Evolutionary conservation across 2,888 invertebrate genomes (phyloP), one percentile per base, ranked within the genome.

Genomic region (Amblyjoppa proteus): DNA sequence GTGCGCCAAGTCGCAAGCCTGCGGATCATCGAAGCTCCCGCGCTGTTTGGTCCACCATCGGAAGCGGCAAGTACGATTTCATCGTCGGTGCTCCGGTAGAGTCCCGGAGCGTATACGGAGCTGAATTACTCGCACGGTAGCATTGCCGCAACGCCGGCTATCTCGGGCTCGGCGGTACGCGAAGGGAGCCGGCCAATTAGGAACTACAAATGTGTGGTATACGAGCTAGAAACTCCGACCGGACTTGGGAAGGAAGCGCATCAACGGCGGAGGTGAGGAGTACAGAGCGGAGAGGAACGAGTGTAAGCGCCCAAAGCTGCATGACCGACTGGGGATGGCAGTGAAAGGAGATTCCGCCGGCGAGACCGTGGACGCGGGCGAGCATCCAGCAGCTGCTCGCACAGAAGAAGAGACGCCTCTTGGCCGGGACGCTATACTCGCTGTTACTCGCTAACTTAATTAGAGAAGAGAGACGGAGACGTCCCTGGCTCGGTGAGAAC

Each of bases 401-500:
- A 74, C 56, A 75, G 51, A 80, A 73, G 56, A 45, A 83, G 79
- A 75, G 45, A 49, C 51, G 69, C 73, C 81, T 80, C 80, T 70
- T 34, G 58, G 45, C 51, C 38, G 66, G 53, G 34, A 79, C 71
- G 71, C 73, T 71, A 71, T 66, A 64, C 41, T 51, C 73, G 20
- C 51, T 51, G 84, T 71, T 83, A 87, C 83, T 87, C 83, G 87
- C 82, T 84, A 89, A 88, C 88, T 82, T 87, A 88, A 87, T 86
- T 86, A 86, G 87, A 87, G 87, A 83, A 83, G 51, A 68, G 70
- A 77, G 53, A 68, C 20, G 70, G 66, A 85, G 77, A 25, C 71
- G 83, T 76, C 78, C 81, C 25, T 41, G 45, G 74, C 49, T 61
- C 76, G 80, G 83, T 74, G 83, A 80, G 85, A 81, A 81, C 81